Conservation (phyloP, 2,888 invertebrate genomes). For the Listrodromus nycthemerus region DNA sequence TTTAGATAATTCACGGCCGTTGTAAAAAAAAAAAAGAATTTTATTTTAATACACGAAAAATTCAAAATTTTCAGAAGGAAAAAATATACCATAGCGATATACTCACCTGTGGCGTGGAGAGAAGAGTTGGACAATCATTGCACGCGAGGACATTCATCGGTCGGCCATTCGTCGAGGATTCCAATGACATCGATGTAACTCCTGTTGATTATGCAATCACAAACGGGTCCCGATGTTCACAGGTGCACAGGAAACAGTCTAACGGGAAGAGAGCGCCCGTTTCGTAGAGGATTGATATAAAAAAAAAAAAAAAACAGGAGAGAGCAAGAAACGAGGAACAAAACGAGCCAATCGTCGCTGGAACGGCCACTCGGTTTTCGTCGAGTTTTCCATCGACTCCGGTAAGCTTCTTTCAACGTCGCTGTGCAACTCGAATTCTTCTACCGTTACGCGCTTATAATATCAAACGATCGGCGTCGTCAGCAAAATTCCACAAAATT, state of each 20-base stretch:
- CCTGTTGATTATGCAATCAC: slow-evolving; percentile 16
- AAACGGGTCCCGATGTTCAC: not conserved
- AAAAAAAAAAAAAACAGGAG: not conserved
- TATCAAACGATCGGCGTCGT: not conserved
- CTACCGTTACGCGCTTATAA: not conserved
- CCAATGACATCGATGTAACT: slow-evolving; percentile 4
- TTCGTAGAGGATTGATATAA: not conserved
- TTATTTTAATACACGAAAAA: too few species aligned
- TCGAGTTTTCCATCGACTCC: not conserved
- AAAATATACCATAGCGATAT: not conserved
- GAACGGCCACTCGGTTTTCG: not conserved
- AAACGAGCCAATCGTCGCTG: not conserved
- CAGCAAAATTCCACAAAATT: not conserved
- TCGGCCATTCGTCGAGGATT: not conserved
- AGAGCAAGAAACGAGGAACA: not conserved
- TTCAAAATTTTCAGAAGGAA: too few species aligned
- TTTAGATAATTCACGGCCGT: too few species aligned
- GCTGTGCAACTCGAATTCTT: not conserved
- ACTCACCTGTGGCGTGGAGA: not conserved
- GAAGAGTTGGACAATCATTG: not conserved
- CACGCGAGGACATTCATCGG: not conserved
- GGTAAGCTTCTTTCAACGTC: not conserved
- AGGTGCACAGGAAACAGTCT: not conserved
- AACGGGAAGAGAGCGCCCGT: not conserved
- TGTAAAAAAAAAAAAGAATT: too few species aligned